Evolutionary conservation across 2,888 invertebrate species (phyloP).

Genomic region (Diploptera punctata): DNA sequence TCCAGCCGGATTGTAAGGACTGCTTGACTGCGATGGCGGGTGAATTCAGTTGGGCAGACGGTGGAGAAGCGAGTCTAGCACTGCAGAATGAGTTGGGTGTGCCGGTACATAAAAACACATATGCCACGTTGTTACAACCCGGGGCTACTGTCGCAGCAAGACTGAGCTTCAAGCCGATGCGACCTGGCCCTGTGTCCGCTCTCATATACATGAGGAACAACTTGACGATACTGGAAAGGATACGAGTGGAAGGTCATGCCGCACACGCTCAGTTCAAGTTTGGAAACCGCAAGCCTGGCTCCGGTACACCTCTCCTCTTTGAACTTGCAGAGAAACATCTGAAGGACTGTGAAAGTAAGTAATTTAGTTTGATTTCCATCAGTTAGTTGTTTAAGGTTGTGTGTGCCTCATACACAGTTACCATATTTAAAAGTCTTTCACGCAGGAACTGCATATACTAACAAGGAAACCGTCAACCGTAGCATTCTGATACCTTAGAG

Average conservation of each 20-base stretch:
- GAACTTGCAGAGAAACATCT: constrained; percentile 75
- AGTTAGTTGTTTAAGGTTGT: neutral
- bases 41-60: constrained; percentile 27
- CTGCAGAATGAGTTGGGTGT: constrained; percentile 39
- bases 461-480: no score
- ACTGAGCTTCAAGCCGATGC: constrained; percentile 59
- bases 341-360: constrained; percentile 65
- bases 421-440: no score
- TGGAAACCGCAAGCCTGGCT: constrained; percentile 84
- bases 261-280: constrained; percentile 87
- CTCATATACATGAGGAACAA: constrained; percentile 74
- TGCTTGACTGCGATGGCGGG: constrained; percentile 42
- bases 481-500: no score
- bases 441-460: no score
- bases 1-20: constrained; percentile 47
- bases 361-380: neutral
- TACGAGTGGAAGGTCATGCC: constrained; percentile 83
- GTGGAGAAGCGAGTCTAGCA: neutral
- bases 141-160: constrained; percentile 59
- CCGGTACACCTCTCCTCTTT: constrained; percentile 76
- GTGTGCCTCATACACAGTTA: no score
- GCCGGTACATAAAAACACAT: constrained; percentile 57
- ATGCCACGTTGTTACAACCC: constrained; percentile 66
- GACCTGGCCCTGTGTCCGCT: constrained; percentile 57
- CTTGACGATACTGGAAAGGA: constrained; percentile 87